phyloP scores from a whole-genome alignment of 2,888 invertebrate species.

The Callosobruchus maculatus region DNA sequence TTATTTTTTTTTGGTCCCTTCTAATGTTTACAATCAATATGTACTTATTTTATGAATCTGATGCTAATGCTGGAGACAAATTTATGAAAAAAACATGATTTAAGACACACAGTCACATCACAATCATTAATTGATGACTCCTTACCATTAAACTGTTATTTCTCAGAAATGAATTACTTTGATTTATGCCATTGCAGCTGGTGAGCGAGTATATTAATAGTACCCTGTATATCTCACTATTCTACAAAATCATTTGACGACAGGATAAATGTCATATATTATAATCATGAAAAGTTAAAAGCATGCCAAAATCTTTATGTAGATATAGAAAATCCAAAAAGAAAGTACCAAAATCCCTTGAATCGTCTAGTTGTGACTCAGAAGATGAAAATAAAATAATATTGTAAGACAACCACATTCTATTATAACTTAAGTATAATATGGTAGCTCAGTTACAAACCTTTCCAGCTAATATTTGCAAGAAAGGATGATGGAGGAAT shows the following conservation, averaged over 20 bases:
- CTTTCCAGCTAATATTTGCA: slow-evolving; percentile 27
- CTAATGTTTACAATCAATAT: too few species aligned
- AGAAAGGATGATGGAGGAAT: slow-evolving; percentile 22
- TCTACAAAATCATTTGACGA: neutral
- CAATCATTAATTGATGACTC: too few species aligned
- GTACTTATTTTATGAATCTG: too few species aligned
- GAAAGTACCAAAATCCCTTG: neutral
- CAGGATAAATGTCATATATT: neutral
- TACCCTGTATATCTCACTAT: neutral
- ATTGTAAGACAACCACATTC: slow-evolving; percentile 9
- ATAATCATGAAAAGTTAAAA: neutral
- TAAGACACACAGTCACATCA: too few species aligned
- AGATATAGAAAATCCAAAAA: neutral
- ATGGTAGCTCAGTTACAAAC: slow-evolving; percentile 19
- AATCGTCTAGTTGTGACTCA: neutral
- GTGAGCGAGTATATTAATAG: too few species aligned
- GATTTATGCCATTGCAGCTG: too few species aligned
- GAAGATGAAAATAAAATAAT: slow-evolving; percentile 3
- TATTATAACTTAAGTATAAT: neutral
- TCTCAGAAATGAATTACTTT: too few species aligned
- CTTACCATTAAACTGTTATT: too few species aligned
- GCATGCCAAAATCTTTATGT: neutral
- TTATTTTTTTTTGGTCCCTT: too few species aligned
- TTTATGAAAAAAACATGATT: too few species aligned
- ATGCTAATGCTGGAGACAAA: too few species aligned